These are phyloP conservation scores for Steinernema carpocapsae DNA, from an alignment of 2,888 invertebrate genomes.

Conservation along the genomic window DNA sequence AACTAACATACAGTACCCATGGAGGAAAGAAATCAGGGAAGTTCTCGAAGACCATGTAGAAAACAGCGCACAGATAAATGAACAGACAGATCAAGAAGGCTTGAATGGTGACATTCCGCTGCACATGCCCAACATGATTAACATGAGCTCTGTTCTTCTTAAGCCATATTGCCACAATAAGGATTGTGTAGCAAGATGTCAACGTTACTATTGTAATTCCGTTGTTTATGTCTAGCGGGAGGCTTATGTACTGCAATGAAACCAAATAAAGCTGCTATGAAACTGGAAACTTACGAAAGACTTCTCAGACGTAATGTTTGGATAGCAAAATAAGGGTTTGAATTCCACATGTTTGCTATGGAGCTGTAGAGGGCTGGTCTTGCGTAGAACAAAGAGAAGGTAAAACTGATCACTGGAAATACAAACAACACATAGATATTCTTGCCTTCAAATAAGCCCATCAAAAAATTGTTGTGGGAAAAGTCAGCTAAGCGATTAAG, in stretches of 20 bases:
- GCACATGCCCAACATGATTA: background rate
- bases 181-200: background rate
- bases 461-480: background rate
- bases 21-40: background rate
- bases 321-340: background rate
- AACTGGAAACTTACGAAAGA: background rate
- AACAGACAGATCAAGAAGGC: slow-evolving; percentile 15
- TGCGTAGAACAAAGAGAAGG: slow-evolving; percentile 13
- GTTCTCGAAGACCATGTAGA: slow-evolving; percentile 17
- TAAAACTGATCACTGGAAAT: background rate
- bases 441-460: background rate
- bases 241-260: background rate
- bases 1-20: background rate
- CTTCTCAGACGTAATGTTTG: background rate
- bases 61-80: slow-evolving; percentile 3
- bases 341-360: background rate
- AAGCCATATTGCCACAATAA: slow-evolving; percentile 18
- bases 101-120: slow-evolving; percentile 21
- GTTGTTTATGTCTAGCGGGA: slow-evolving; percentile 32
- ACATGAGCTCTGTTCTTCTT: background rate
- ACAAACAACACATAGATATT: background rate
- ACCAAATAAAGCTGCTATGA: background rate
- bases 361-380: slow-evolving; percentile 4
- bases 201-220: background rate
- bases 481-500: slow-evolving; percentile 20